Base-by-base conservation (phyloP, 2,113 vertebrate species). In the Jacana jacana region DNA sequence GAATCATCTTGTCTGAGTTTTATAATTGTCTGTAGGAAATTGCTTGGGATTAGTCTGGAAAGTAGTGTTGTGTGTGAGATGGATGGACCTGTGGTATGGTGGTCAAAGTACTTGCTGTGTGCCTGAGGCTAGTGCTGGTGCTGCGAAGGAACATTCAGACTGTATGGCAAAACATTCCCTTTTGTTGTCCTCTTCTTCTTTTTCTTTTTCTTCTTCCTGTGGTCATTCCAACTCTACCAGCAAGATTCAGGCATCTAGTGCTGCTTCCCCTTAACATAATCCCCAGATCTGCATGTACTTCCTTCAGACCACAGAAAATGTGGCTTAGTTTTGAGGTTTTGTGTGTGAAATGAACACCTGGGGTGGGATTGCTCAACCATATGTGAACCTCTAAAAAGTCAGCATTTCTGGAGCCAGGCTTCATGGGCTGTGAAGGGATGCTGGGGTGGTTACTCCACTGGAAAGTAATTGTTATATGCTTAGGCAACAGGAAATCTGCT, bases 21-120 rank as follows among this genome's bases (percentile, higher is more conserved):
- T 96, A 22, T 52, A 91, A 55, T 76, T 83, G 30, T 61, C 28
- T 72, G 72, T 91, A 76, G 90, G 90, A 93, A 95, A 95, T 96
- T 86, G 60, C 61, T 80, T 82, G 61, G 57, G 55, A 81, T 96
- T 95, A 65, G 25, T 82, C 55, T 81, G 75, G 40, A 87, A 70
- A 90, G 44, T 12, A 23, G 42, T 42, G 22, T 3, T 73, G 61
- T 48, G 15, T 49, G 60, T 60, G 76, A 30, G 28, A 73, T 40
- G 5, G 13, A 57, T 57, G 71, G 39, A 46, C 42, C 57, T 19
- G 48, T 30, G 33, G 60, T 42, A 54, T 46, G 19, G 69, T 35
- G 9, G 48, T 42, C 27, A 8, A 48, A 82, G 37, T 8, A 4
- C 0, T 0, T 57, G 58, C 70, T 39, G 8, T 20, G 7, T 78